These are phyloP conservation scores for Mastomys natalensis DNA, from an alignment of 2,113 vertebrate genomes.

Conservation along the genomic window DNA sequence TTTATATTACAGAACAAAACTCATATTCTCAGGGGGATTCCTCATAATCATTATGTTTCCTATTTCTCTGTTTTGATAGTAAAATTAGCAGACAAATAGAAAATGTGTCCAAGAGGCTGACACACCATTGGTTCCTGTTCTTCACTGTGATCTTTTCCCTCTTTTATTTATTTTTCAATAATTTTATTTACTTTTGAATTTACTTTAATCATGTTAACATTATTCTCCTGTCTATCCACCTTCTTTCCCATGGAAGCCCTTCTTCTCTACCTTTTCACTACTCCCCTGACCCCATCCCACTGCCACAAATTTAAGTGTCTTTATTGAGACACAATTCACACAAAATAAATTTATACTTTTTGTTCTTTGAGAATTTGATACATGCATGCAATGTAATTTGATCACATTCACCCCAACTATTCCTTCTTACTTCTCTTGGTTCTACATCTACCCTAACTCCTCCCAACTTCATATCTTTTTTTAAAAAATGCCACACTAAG, in stretches of 20 bases:
- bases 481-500: background rate
- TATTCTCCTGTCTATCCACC: background rate
- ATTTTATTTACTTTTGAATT: background rate
- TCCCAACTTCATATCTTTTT: background rate
- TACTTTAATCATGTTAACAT: background rate
- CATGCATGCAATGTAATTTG: background rate
- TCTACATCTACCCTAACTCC: background rate
- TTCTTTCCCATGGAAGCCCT: background rate
- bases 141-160: background rate
- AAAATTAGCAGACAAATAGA: background rate
- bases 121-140: background rate
- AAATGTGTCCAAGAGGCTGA: background rate
- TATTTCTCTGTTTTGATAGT: background rate
- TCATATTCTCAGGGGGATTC: background rate
- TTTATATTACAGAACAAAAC: background rate
- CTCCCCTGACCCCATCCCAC: no score
- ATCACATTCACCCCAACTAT: background rate
- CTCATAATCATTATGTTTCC: background rate
- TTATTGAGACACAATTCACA: background rate
- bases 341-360: background rate
- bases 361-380: background rate
- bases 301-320: background rate
- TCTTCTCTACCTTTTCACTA: background rate
- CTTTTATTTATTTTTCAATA: background rate
- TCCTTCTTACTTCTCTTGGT: background rate